These are phyloP conservation scores for Xiphias gladius DNA, from an alignment of 2,113 vertebrate genomes.

Conservation along the genomic window DNA sequence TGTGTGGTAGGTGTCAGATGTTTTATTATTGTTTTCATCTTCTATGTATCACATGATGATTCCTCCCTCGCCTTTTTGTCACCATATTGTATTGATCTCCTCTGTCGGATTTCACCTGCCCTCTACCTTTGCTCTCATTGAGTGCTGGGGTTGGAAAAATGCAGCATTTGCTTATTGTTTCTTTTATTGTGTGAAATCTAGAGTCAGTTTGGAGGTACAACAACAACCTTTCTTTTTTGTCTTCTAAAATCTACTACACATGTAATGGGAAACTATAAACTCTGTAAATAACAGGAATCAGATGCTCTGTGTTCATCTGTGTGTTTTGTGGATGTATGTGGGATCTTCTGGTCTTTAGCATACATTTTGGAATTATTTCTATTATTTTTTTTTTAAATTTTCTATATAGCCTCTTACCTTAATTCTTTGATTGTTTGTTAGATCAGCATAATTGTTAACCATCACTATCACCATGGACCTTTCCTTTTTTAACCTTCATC, in stretches of 20 bases:
- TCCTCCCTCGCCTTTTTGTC: conserved; percentile 4
- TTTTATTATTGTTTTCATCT: not conserved
- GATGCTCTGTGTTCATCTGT: not conserved
- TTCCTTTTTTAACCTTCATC: conserved; percentile 1
- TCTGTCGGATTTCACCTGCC: not conserved
- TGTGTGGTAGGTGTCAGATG: conserved; percentile 76
- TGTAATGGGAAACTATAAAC: not conserved
- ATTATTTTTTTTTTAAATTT: no score
- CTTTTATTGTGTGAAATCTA: not conserved
- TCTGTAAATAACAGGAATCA: not conserved
- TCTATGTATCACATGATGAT: not conserved
- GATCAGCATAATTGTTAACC: not conserved
- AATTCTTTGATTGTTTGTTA: not conserved
- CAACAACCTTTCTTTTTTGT: not conserved
- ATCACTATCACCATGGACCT: not conserved
- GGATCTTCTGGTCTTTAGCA: not conserved
- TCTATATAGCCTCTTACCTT: no score
- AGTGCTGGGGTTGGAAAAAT: not conserved
- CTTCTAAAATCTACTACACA: not conserved
- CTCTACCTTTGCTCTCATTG: not conserved
- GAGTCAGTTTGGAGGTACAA: not conserved
- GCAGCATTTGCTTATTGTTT: not conserved
- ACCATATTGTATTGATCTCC: not conserved
- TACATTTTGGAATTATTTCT: no score
- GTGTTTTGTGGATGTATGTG: not conserved